A percentile compares a stretch with the other conserved stretches of the same genome.
phyloP scores from a whole-genome alignment of 2,797 vertebrate genomes.

The Sebastes miniatus region DNA sequence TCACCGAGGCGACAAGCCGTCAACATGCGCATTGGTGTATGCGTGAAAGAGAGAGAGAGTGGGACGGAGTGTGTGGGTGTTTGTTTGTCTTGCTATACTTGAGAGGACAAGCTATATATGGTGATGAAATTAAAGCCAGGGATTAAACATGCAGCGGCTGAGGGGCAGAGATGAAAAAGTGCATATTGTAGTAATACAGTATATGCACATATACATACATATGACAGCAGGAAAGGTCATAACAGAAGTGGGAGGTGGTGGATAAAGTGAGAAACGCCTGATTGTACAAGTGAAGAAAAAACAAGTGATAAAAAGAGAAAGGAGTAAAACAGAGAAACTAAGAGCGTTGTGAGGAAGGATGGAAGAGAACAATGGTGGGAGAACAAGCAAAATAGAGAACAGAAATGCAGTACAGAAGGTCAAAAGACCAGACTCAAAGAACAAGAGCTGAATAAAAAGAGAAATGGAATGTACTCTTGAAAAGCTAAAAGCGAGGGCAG shows the following conservation, averaged over 20 bases:
- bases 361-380: not conserved
- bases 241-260: slow-evolving; percentile 2
- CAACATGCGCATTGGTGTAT: slow-evolving; percentile 42
- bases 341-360: slow-evolving; percentile 13
- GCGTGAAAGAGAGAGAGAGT: slow-evolving; percentile 1
- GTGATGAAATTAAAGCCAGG: slow-evolving; percentile 4
- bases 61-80: slow-evolving; percentile 6
- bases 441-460: slow-evolving; percentile 12
- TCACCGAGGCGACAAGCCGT: slow-evolving; percentile 64
- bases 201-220: not conserved
- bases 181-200: not conserved
- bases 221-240: slow-evolving; percentile 29
- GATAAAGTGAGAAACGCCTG: not conserved
- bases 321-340: not conserved
- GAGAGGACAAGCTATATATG: slow-evolving; percentile 2
- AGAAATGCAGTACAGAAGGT: slow-evolving; percentile 18
- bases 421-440: slow-evolving; percentile 31
- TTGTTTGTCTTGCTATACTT: slow-evolving; percentile 23
- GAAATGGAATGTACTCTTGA: slow-evolving; percentile 22
- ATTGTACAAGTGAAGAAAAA: slow-evolving; percentile 5
- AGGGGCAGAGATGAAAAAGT: not conserved
- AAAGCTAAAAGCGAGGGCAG: slow-evolving; percentile 24
- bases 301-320: slow-evolving; percentile 12
- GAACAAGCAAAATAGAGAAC: not conserved
- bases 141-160: slow-evolving; percentile 6